Base-by-base conservation (phyloP, 2,797 vertebrate genomes). In the Cercopithecus diana region DNA sequence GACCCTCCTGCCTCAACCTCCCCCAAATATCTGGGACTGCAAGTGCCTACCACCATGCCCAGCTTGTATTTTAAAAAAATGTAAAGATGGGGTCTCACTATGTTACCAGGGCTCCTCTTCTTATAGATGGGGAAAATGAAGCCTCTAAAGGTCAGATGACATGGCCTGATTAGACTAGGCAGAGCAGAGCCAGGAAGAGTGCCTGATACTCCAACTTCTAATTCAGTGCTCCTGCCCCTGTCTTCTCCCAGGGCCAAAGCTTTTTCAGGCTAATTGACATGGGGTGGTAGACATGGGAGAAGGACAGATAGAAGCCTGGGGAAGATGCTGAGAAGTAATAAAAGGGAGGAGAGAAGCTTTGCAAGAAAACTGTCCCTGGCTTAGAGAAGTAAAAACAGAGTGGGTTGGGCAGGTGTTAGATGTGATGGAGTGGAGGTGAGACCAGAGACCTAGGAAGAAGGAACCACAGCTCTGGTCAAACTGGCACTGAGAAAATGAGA, bases 201-300 rank as follows among this genome's bases (percentile, higher is more conserved):
- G 5, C 48, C 5, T 4, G 55, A 19, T 9, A 1, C 0, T 0
- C 45, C 41, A 43, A 39, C 36, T 48, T 75, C 28, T 17, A 19
- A 80, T 8, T 41, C 73, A 64, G 28, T 9, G 55, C 93, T 77
- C 55, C 79, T 52, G 41, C 41, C 61, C 28, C 28, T 28, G 86
- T 57, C 76, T 13, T 73, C 76, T 72, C 52, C 50, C 33, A 22
- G n/a, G 26, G 30, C 76, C 14, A 57, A n/a, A n/a, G 72, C 57
- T 48, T 57, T 90, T 84, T 57, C 43, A 72, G 76, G 76, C 55
- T 36, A 20, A 70, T 0, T 26, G 39, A 39, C 26, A 22, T 1
- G n/a, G 58, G n/a, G 22, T 36, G 33, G 43, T 4, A 3, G 7
- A 15, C 50, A 19, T 10, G 24, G 72, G 33, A 83, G 48, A 30